Evolutionary conservation across 2,113 vertebrate species (phyloP).

Genomic region (Cololabis saira): DNA sequence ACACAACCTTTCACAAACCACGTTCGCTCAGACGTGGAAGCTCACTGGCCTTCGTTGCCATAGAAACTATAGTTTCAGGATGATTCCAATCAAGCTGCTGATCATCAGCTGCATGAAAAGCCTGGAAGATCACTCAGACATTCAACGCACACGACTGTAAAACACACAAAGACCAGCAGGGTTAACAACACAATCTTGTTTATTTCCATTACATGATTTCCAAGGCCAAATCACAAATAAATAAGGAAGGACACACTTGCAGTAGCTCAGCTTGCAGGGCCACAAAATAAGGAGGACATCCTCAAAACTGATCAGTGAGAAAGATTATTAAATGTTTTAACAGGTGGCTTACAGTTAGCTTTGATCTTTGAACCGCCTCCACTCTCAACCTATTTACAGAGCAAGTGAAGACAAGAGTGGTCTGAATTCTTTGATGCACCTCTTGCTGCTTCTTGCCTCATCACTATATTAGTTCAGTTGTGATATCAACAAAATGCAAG

Average conservation of each 20-base stretch:
- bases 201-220: conserved; percentile 76
- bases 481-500: neutral
- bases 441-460: conserved; percentile 8
- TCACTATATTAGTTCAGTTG: neutral
- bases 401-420: conserved; percentile 41
- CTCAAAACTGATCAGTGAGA: conserved; percentile 47
- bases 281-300: conserved; percentile 48
- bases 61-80: conserved; percentile 66
- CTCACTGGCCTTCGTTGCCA: conserved; percentile 68
- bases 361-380: conserved; percentile 47
- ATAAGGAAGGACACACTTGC: conserved; percentile 82
- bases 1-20: conserved; percentile 32
- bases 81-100: conserved; percentile 56
- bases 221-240: conserved; percentile 89
- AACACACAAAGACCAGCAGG: conserved; percentile 5
- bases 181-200: conserved; percentile 63
- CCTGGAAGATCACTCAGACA: conserved; percentile 26
- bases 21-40: conserved; percentile 22
- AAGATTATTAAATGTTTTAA: conserved; percentile 74
- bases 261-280: conserved; percentile 70
- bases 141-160: neutral
- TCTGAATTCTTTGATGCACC: conserved; percentile 33
- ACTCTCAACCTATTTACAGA: conserved; percentile 45
- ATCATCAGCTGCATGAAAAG: conserved; percentile 34
- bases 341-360: conserved; percentile 71